phyloP scores from a whole-genome alignment of 2,797 vertebrate genomes.

The Eptatretus atami region DNA sequence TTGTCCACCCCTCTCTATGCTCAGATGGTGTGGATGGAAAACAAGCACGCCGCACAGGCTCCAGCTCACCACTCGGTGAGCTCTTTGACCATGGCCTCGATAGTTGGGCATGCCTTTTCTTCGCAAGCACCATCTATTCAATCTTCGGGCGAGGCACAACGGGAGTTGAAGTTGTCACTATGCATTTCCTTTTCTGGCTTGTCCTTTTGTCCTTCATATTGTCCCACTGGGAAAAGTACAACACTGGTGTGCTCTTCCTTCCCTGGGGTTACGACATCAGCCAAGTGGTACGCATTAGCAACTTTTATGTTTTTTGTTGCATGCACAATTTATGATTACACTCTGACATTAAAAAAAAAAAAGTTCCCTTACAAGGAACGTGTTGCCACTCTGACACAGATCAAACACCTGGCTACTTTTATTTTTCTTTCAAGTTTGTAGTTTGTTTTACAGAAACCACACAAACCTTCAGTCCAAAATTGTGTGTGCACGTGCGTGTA shows the following conservation, averaged over 20 bases:
- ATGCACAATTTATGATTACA: background rate
- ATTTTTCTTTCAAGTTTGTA: too few relatives aligned
- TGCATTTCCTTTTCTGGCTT: conserved; percentile 75
- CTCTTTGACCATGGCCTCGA: conserved; percentile 90
- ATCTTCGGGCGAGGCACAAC: conserved; percentile 52
- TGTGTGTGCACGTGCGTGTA: too few relatives aligned
- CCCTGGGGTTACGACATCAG: conserved; percentile 96
- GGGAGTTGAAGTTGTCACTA: conserved; percentile 41
- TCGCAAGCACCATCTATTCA: conserved; percentile 72
- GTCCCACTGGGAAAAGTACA: conserved; percentile 98
- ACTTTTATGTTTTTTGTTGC: conserved; percentile 6
- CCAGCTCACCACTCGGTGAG: conserved; percentile 71
- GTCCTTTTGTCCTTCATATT: conserved; percentile 93
- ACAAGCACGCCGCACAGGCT: conserved; percentile 72
- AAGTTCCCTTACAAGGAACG: too few relatives aligned
- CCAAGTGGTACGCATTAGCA: conserved; percentile 44
- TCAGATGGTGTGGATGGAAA: conserved; percentile 84
- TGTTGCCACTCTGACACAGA: too few relatives aligned
- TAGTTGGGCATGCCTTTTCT: conserved; percentile 87
- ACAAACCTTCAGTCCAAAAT: too few relatives aligned
- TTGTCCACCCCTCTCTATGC: too few relatives aligned
- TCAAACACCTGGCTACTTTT: too few relatives aligned
- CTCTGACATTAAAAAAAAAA: background rate
- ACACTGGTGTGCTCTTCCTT: conserved; percentile 80
- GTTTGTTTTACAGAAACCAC: too few relatives aligned